These are phyloP conservation scores for Isotomurus palustris DNA, from an alignment of 2,888 invertebrate genomes.

Conservation along the genomic window DNA sequence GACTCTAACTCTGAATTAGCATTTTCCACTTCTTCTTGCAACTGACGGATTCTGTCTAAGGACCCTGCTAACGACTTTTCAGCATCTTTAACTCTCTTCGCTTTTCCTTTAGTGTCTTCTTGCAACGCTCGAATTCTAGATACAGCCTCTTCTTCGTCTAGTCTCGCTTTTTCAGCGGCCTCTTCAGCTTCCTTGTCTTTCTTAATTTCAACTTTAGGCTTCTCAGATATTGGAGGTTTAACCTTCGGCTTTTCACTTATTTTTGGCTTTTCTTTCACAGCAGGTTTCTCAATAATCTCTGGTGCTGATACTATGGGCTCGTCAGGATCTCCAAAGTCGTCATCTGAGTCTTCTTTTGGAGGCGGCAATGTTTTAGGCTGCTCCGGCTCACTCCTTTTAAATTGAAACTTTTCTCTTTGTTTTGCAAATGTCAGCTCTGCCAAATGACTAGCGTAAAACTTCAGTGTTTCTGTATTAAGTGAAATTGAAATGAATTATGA, in stretches of 20 bases:
- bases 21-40: conserved; percentile 22
- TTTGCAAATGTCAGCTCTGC: conserved; percentile 43
- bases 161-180: conserved; percentile 12
- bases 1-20: conserved; percentile 27
- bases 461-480: conserved; percentile 36
- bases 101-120: conserved; percentile 35
- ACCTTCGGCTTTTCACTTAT: conserved; percentile 36
- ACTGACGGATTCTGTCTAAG: conserved; percentile 12
- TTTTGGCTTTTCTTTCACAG: conserved; percentile 35
- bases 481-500: background rate
- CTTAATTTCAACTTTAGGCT: conserved; percentile 27
- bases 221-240: conserved; percentile 38
- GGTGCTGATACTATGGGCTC: conserved; percentile 20
- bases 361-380: background rate
- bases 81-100: conserved; percentile 21
- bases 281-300: conserved; percentile 19
- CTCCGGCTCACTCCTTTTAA: conserved; percentile 5
- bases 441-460: conserved; percentile 45
- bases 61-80: conserved; percentile 20
- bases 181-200: conserved; percentile 9
- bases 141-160: conserved; percentile 20
- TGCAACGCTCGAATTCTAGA: conserved; percentile 31
- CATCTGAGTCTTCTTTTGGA: conserved; percentile 27
- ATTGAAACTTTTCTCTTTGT: conserved; percentile 32
- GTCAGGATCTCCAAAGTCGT: conserved; percentile 44